Evolutionary conservation across 2,113 vertebrate genomes (phyloP).

Genomic region (Antennarius striatus): DNA sequence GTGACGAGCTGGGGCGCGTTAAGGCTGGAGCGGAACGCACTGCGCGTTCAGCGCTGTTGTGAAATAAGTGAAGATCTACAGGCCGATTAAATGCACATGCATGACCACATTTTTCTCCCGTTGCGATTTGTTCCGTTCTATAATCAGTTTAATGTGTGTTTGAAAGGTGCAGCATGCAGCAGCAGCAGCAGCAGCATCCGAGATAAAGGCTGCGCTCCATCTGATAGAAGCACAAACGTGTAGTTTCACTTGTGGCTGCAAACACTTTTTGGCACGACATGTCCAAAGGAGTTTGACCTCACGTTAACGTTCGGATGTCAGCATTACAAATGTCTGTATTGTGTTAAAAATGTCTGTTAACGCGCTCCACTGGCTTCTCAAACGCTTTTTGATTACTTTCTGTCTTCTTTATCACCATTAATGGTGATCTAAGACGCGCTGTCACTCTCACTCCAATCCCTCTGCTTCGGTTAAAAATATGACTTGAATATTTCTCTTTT

Average conservation of each 20-base stretch:
- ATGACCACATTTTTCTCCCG: not conserved
- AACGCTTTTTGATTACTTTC: slow-evolving; percentile 15
- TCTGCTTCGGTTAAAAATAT: slow-evolving; percentile 8
- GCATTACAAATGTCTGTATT: no score
- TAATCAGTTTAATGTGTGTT: slow-evolving; percentile 1
- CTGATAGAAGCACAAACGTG: slow-evolving; percentile 40
- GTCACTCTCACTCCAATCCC: no score
- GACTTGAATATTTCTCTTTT: not conserved
- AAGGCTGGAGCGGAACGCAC: slow-evolving; percentile 4
- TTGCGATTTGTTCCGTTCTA: slow-evolving; percentile 1
- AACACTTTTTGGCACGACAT: slow-evolving; percentile 31
- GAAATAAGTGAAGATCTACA: slow-evolving; percentile 26
- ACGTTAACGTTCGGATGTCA: not conserved
- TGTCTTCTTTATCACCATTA: not conserved
- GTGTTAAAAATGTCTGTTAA: not conserved
- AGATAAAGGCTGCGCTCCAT: slow-evolving; percentile 35
- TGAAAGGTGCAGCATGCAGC: not conserved
- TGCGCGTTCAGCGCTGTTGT: slow-evolving; percentile 29
- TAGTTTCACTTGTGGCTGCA: slow-evolving; percentile 65
- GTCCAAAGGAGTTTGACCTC: slow-evolving; percentile 1
- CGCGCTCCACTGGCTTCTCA: not conserved
- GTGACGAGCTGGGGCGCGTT: slow-evolving; percentile 13
- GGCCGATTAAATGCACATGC: slow-evolving; percentile 3
- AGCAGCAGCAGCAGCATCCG: slow-evolving; percentile 26
- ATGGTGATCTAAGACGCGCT: not conserved